phyloP scores from a whole-genome alignment of 37 sponge, comb jelly and placozoan species.

The Beroe ovata region DNA sequence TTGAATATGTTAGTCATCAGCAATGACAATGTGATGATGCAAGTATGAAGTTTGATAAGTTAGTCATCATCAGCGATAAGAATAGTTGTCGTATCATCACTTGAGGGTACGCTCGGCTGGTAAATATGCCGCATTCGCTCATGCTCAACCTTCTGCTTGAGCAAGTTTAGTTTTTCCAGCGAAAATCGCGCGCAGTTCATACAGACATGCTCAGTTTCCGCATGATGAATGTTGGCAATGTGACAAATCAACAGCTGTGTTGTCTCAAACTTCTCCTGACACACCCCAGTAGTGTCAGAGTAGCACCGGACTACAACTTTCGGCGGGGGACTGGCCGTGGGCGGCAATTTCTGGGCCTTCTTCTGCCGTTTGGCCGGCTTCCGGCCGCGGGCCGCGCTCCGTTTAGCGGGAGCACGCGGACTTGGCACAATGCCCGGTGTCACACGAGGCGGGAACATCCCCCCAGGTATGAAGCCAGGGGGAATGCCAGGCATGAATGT shows the following conservation, averaged over 20 bases:
- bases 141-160: background rate
- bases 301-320: background rate
- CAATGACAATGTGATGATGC: background rate
- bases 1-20: background rate
- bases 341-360: background rate
- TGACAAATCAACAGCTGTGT: conserved; percentile 21
- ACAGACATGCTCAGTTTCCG: conserved; percentile 29
- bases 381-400: background rate
- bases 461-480: background rate
- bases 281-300: background rate
- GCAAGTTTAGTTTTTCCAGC: background rate
- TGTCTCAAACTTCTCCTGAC: conserved; percentile 18
- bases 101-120: background rate
- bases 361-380: background rate
- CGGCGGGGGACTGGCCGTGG: background rate
- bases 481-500: background rate
- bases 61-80: background rate
- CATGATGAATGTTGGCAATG: conserved; percentile 57
- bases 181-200: conserved; percentile 15
- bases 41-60: too few relatives aligned
- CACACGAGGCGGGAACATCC: background rate
- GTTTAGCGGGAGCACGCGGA: background rate
- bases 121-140: background rate
- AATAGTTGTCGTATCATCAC: background rate
- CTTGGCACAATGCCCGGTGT: too few relatives aligned